phyloP scores from a whole-genome alignment of 2,888 invertebrate genomes.

The Polydesmus complanatus region DNA sequence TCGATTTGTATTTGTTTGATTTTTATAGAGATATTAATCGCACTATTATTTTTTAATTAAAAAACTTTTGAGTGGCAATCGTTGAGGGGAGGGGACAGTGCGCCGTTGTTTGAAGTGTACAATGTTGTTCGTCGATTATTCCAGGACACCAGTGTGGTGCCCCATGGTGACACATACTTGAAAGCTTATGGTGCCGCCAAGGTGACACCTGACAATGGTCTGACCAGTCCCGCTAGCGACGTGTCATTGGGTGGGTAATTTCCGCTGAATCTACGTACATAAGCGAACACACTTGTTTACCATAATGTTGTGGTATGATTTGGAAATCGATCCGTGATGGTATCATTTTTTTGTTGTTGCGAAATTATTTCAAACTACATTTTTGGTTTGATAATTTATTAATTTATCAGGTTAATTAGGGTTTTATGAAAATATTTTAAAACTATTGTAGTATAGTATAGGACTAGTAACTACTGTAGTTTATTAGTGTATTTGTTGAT shows the following conservation, averaged over 20 bases:
- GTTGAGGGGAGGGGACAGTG: not conserved
- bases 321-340: not conserved
- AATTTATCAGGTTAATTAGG: too few species aligned
- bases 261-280: not conserved
- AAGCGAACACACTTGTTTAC: not conserved
- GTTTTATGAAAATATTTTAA: too few species aligned
- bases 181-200: slow-evolving; percentile 17
- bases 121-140: slow-evolving; percentile 12
- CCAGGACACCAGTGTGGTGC: slow-evolving; percentile 16
- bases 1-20: not conserved
- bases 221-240: slow-evolving; percentile 18
- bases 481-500: too few species aligned
- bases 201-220: slow-evolving; percentile 16
- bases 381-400: too few species aligned
- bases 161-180: slow-evolving; percentile 15
- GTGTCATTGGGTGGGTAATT: slow-evolving; percentile 19
- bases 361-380: too few species aligned
- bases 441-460: too few species aligned
- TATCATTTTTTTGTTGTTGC: too few species aligned
- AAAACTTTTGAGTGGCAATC: not conserved
- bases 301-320: not conserved
- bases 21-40: not conserved
- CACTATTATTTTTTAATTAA: not conserved
- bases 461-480: too few species aligned
- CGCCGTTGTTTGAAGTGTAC: slow-evolving; percentile 7